A percentile compares a stretch with the other conserved stretches of the same genome.
These are phyloP conservation scores for Papilio aristodemus DNA, from an alignment of 1,140 invertebrate genomes.

Conservation along the genomic window DNA sequence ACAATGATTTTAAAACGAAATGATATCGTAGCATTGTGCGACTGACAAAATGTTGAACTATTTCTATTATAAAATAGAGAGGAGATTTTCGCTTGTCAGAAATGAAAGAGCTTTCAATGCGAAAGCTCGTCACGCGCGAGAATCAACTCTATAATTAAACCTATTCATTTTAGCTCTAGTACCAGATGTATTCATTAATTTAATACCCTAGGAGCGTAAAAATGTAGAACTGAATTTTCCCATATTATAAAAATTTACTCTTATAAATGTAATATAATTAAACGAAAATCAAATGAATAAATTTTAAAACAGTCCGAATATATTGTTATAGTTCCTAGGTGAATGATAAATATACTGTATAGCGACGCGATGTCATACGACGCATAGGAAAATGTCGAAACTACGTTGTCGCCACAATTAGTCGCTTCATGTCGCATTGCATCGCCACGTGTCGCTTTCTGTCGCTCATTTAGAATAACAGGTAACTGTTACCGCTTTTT, in stretches of 20 bases:
- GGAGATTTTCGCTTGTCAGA: constrained; percentile 11
- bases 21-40: background rate
- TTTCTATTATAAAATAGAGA: constrained; percentile 11
- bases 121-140: constrained; percentile 4
- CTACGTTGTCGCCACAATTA: too few relatives aligned
- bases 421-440: too few relatives aligned
- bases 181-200: constrained; percentile 1
- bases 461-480: too few relatives aligned
- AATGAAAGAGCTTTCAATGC: constrained; percentile 18
- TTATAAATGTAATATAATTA: background rate
- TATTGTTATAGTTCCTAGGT: too few relatives aligned
- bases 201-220: background rate
- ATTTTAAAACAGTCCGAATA: too few relatives aligned
- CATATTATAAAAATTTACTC: background rate
- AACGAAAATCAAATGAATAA: too few relatives aligned
- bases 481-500: background rate
- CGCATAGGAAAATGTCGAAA: too few relatives aligned
- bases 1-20: background rate
- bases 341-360: too few relatives aligned
- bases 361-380: too few relatives aligned
- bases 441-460: too few relatives aligned
- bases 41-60: constrained; percentile 9
- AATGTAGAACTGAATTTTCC: background rate
- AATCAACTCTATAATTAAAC: constrained; percentile 13
- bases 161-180: constrained; percentile 16